Percentiles rank a stretch among this genome's conserved stretches.
Conservation (phyloP, 2,113 vertebrate species). For the Chloebia gouldiae region DNA sequence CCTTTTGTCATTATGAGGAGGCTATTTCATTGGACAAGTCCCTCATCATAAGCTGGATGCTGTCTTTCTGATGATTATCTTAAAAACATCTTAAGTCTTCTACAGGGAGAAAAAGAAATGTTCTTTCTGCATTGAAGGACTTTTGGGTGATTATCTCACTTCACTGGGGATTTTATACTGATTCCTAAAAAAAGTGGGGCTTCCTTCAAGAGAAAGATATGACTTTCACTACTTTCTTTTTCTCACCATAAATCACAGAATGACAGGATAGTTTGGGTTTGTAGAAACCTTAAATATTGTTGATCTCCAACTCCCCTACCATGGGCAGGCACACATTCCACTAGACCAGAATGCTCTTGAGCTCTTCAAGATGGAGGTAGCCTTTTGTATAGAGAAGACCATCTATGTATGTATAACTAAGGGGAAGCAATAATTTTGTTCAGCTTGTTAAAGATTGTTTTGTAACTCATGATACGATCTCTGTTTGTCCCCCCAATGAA, state of each 20-base stretch:
- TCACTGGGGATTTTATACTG: neutral
- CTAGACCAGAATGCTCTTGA: neutral
- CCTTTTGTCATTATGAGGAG: neutral
- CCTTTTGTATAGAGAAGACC: neutral
- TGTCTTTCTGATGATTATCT: neutral
- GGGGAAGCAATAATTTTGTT: neutral
- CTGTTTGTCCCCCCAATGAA: neutral
- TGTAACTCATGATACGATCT: neutral
- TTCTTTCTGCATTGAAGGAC: neutral
- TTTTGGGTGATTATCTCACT: neutral
- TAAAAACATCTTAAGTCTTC: neutral
- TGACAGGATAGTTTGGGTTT: neutral
- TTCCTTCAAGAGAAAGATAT: neutral
- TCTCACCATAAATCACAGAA: neutral
- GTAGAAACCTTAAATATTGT: neutral
- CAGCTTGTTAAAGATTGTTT: neutral
- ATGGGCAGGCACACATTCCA: neutral
- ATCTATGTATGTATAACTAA: neutral
- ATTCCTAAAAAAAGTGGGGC: neutral
- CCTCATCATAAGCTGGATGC: neutral
- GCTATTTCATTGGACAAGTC: neutral
- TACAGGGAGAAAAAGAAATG: neutral
- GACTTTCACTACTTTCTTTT: neutral
- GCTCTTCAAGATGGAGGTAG: neutral
- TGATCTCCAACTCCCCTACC: neutral